Base-by-base conservation (phyloP, 2,797 vertebrate genomes). In the Centroberyx gerrardi region DNA sequence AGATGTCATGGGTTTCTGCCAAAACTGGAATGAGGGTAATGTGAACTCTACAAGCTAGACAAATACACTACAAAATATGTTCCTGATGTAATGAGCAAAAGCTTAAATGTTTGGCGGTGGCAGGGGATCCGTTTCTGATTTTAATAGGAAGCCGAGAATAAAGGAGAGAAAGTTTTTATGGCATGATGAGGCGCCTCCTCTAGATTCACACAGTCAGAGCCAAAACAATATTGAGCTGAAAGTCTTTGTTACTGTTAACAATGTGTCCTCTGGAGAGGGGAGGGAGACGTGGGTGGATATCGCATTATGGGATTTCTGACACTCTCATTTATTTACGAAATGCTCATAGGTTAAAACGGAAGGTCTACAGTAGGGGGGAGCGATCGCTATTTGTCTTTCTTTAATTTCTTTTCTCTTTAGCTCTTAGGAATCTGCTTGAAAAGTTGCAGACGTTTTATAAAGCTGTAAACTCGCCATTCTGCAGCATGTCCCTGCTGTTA, bases 241-340 rank as follows among this genome's bases (percentile, higher is more conserved):
- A 49, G 22, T 33, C 44, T 69, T 69, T 49, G 42, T 69, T 44
- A 33, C 44, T 28, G 13, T 62, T 68, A 52, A 61, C 60, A 51
- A n/a, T 3, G 68, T 28, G 48, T 36, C 31, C 62, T 62, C 66
- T 29, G 22, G 33, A 62, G 66, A 68, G 55, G 29, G 48, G 0
- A 18, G 33, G 7, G 69, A 52, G n/a, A 49, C 64, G 73, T 68
- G 51, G 76, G 58, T 40, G 58, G 51, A 42, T 68, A 81, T 80
- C 22, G 58, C 44, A 74, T 78, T 68, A 78, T 56, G 62, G 75
- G 62, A 63, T 58, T 72, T 78, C 56, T 88, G 87, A 86, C 81
- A 61, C 62, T 83, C 55, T 78, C 31, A 61, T 88, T 78, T 82
- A 79, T 81, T 68, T 81, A 18, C 31, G 56, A 68, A 68, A 85